phyloP scores from a whole-genome alignment of 2,113 vertebrate genomes.

The Tragelaphus buxtoni region DNA sequence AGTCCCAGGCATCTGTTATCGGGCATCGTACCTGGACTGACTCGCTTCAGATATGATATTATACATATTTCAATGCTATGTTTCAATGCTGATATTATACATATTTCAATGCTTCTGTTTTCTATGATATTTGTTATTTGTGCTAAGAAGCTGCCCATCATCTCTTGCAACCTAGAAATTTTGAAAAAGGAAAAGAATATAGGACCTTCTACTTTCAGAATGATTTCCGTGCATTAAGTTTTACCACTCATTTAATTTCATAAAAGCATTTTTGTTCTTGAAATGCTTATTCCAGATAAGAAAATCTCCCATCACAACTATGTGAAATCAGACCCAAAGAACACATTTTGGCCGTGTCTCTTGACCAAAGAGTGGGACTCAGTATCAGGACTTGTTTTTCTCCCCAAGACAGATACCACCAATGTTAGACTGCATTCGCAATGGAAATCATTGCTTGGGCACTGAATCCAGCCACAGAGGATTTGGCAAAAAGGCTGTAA shows the following conservation, averaged over 20 bases:
- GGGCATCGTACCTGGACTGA: too few species aligned
- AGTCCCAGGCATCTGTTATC: too few species aligned
- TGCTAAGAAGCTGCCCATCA: background rate
- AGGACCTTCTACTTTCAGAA: background rate
- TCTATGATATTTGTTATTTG: background rate
- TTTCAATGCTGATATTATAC: too few species aligned
- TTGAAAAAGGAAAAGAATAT: background rate
- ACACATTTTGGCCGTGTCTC: background rate
- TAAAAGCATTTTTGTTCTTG: background rate
- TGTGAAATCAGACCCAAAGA: background rate
- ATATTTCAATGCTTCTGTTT: too few species aligned
- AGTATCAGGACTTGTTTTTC: constrained; percentile 70
- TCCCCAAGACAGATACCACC: constrained; percentile 68
- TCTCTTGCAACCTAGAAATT: constrained; percentile 1
- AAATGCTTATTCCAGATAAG: constrained; percentile 45
- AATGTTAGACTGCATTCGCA: constrained; percentile 48
- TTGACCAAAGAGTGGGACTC: background rate
- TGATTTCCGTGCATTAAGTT: background rate
- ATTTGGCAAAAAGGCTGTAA: constrained; percentile 71
- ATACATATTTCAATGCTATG: too few species aligned
- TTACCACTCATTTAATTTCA: background rate
- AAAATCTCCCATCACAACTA: background rate
- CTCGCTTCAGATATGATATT: too few species aligned
- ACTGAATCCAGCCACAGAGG: constrained; percentile 71
- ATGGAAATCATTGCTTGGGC: constrained; percentile 70